Evolutionary conservation across 92 coral and sea anemone species (phyloP).

Genomic region (Metridium senile): DNA sequence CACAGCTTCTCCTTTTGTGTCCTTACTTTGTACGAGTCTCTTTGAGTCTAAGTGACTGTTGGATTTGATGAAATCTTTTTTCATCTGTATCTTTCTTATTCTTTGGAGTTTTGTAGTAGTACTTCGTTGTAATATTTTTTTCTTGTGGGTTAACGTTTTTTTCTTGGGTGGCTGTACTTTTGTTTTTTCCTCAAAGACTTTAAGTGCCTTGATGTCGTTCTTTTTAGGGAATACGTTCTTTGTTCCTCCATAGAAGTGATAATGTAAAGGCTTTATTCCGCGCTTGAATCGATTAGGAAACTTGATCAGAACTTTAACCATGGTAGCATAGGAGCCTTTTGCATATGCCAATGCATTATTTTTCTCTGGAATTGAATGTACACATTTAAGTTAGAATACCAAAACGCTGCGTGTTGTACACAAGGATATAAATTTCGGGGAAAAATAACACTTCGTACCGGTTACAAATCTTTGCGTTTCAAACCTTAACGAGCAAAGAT

Average conservation of each 20-base stretch:
- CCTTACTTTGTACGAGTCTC: background rate
- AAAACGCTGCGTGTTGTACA: background rate
- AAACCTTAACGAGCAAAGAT: too few relatives aligned
- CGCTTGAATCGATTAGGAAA: background rate
- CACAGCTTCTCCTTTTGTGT: background rate
- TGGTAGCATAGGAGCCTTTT: background rate
- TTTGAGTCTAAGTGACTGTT: background rate
- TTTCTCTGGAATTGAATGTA: background rate
- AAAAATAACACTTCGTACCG: too few relatives aligned
- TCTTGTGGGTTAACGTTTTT: background rate
- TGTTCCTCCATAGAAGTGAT: slow-evolving; percentile 18
- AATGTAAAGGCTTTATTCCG: background rate
- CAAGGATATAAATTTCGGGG: background rate
- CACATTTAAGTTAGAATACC: background rate
- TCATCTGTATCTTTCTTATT: background rate
- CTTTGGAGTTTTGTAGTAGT: background rate
- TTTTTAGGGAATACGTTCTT: background rate
- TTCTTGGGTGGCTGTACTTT: background rate
- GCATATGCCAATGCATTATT: background rate
- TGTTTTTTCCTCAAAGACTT: background rate
- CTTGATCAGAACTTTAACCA: background rate
- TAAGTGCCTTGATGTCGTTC: background rate
- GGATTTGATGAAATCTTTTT: background rate
- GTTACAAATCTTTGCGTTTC: too few relatives aligned
- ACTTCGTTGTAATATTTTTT: background rate